A percentile compares a stretch with the other conserved stretches of the same genome.
phyloP scores from a whole-genome alignment of 2,888 invertebrate genomes.

The Aplocera efformata region DNA sequence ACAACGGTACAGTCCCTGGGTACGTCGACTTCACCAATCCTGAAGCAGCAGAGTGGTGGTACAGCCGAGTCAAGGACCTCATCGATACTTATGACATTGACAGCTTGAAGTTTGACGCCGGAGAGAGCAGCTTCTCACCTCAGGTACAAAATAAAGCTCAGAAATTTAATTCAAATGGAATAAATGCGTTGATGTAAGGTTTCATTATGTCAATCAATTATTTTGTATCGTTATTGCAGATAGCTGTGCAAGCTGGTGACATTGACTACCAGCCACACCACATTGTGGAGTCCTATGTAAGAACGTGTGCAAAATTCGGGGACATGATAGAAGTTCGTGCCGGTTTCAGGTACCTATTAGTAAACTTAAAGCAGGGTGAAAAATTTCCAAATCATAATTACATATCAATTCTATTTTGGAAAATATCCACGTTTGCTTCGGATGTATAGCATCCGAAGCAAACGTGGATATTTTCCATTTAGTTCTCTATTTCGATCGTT shows the following conservation, averaged over 20 bases:
- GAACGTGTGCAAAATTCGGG: slow-evolving; percentile 80
- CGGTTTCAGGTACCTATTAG: slow-evolving; percentile 65
- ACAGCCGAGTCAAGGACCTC: slow-evolving; percentile 71
- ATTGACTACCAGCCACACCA: slow-evolving; percentile 76
- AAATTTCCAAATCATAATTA: no score
- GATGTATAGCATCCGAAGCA: no score
- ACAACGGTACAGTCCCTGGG: slow-evolving; percentile 69
- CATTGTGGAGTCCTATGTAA: slow-evolving; percentile 78
- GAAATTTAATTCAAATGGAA: neutral
- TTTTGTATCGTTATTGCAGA: slow-evolving; percentile 45
- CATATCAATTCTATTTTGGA: no score
- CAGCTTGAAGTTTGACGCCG: slow-evolving; percentile 91
- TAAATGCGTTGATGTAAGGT: no score
- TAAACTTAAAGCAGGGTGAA: neutral
- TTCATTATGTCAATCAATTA: no score
- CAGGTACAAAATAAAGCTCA: slow-evolving; percentile 49
- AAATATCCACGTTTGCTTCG: no score
- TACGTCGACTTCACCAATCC: slow-evolving; percentile 88
- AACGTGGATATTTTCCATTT: no score
- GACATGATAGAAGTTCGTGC: slow-evolving; percentile 78
- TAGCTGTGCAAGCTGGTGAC: slow-evolving; percentile 63
- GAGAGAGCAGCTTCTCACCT: slow-evolving; percentile 85
- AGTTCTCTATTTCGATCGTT: no score
- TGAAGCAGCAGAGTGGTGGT: slow-evolving; percentile 83
- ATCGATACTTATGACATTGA: slow-evolving; percentile 83